Evolutionary conservation across 2,888 invertebrate species (phyloP).

Genomic region (Xestia ashworthii): DNA sequence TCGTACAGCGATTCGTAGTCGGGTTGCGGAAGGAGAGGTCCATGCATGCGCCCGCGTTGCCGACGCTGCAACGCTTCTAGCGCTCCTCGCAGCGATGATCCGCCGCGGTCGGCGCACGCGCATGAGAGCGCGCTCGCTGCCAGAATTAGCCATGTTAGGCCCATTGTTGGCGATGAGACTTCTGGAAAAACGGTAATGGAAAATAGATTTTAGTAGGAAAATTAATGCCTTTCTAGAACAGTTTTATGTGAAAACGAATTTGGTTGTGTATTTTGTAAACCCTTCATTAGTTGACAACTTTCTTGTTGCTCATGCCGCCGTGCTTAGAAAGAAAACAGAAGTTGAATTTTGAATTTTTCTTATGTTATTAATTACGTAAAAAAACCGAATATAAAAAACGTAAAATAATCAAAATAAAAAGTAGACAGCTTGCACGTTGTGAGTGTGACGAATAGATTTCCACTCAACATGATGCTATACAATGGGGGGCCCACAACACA

Average conservation of each 20-base stretch:
- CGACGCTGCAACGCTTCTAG: conserved; percentile 89
- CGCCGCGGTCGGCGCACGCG: conserved; percentile 78
- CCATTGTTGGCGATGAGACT: conserved; percentile 72
- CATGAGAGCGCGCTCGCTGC: conserved; percentile 72
- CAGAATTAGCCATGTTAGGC: conserved; percentile 78
- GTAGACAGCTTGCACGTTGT: too few species aligned
- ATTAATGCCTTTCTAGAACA: neutral
- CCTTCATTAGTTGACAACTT: neutral
- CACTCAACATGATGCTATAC: too few species aligned
- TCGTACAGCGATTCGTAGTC: conserved; percentile 86
- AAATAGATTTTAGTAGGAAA: neutral
- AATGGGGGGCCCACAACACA: too few species aligned
- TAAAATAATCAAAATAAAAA: too few species aligned
- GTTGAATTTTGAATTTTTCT: too few species aligned
- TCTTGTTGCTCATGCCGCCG: neutral
- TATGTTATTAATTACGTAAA: too few species aligned
- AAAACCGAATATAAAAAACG: too few species aligned
- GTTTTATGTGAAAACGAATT: neutral
- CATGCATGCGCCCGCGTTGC: conserved; percentile 83
- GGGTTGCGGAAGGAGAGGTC: conserved; percentile 74
- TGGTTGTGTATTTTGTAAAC: neutral
- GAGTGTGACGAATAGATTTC: too few species aligned
- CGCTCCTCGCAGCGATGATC: conserved; percentile 88
- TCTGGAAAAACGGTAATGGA: conserved; percentile 44
- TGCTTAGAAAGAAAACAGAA: too few species aligned